Evolutionary conservation across 2,888 invertebrate species (phyloP).

Genomic region (Zhengitettix transpicula): DNA sequence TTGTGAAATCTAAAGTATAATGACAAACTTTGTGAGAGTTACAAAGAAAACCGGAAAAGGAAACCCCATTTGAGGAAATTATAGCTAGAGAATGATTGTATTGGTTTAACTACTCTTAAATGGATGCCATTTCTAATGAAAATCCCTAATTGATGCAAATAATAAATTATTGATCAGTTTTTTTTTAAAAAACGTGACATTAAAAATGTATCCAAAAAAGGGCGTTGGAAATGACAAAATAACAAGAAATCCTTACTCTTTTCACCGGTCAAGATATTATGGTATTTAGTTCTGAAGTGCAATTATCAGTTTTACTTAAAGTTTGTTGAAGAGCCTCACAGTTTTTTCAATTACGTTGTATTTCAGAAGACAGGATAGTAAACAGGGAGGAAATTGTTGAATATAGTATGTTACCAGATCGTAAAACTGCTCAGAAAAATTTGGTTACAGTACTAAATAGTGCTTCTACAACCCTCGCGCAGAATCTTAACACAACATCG

Average conservation of each 20-base stretch:
- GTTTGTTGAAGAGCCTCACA: slow-evolving; percentile 53
- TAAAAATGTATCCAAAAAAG: slow-evolving; percentile 46
- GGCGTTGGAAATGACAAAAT: slow-evolving; percentile 50
- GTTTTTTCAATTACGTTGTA: slow-evolving; percentile 51
- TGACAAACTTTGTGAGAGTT: too few species aligned
- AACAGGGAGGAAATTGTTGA: slow-evolving; percentile 49
- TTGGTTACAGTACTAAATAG: slow-evolving; percentile 51
- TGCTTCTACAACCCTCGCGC: slow-evolving; percentile 44
- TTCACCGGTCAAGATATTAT: slow-evolving; percentile 46
- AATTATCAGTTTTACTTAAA: slow-evolving; percentile 41
- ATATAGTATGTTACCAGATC: slow-evolving; percentile 45
- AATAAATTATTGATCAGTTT: too few species aligned
- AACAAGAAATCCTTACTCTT: slow-evolving; percentile 45
- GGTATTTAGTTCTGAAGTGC: slow-evolving; percentile 51
- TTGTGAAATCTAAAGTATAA: too few species aligned
- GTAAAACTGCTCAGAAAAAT: slow-evolving; percentile 46
- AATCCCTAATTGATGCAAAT: too few species aligned
- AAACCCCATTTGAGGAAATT: too few species aligned
- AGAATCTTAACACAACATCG: slow-evolving; percentile 52
- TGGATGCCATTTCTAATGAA: too few species aligned
- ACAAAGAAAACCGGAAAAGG: too few species aligned
- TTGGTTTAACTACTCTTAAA: too few species aligned
- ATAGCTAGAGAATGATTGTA: too few species aligned
- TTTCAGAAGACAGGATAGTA: slow-evolving; percentile 49
- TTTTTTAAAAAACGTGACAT: slow-evolving; percentile 38